phyloP scores from a whole-genome alignment of 2,113 vertebrate species.

The Morone saxatilis region DNA sequence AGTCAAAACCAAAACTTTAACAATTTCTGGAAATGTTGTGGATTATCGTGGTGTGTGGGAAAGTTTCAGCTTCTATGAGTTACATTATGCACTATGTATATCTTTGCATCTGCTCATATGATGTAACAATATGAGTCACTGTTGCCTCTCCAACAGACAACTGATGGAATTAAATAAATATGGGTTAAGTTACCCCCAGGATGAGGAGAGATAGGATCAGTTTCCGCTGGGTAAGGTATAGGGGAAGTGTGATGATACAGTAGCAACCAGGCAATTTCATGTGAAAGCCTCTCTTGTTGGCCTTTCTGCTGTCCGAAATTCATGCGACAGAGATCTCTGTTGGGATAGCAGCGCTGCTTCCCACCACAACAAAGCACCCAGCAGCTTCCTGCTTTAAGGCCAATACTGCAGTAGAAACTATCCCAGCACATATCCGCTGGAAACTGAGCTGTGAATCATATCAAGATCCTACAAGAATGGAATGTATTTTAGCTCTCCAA shows the following conservation, averaged over 20 bases:
- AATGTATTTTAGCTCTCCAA: conserved; percentile 51
- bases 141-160: conserved; percentile 58
- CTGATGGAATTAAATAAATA: conserved; percentile 71
- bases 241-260: conserved; percentile 62
- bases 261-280: conserved; percentile 61
- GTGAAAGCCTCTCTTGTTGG: conserved; percentile 75
- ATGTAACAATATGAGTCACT: conserved; percentile 72
- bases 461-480: conserved; percentile 69
- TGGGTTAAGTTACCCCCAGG: conserved; percentile 46
- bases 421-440: conserved; percentile 57
- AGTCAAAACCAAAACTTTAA: not conserved
- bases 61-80: conserved; percentile 20
- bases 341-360: conserved; percentile 72
- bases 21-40: conserved; percentile 2
- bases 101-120: conserved; percentile 42
- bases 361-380: conserved; percentile 71
- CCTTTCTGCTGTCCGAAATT: conserved; percentile 63
- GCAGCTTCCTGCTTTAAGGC: conserved; percentile 59
- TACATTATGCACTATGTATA: conserved; percentile 11
- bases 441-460: conserved; percentile 73
- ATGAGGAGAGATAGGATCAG: conserved; percentile 73
- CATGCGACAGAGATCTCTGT: conserved; percentile 65
- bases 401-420: conserved; percentile 39
- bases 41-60: conserved; percentile 15
- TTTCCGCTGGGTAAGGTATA: conserved; percentile 56